These are phyloP conservation scores for Python bivittatus DNA, from an alignment of 2,113 vertebrate genomes.

Conservation along the genomic window DNA sequence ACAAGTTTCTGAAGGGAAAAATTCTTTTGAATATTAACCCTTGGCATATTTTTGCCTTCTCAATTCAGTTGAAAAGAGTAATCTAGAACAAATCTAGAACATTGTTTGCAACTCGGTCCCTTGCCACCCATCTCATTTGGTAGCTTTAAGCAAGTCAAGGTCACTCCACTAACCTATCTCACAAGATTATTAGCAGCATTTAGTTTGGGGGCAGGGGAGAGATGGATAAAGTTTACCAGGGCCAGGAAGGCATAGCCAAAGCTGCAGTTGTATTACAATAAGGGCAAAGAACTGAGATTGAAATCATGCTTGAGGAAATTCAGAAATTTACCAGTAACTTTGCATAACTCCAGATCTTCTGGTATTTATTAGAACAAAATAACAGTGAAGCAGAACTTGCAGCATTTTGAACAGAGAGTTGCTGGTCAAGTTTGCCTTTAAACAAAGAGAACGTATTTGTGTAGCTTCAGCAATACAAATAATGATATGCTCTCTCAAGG, in stretches of 20 bases:
- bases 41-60: neutral
- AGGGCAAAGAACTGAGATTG: neutral
- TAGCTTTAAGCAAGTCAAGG: neutral
- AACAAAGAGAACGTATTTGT: neutral
- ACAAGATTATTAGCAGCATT: neutral
- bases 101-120: neutral
- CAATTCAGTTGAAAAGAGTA: neutral
- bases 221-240: neutral
- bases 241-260: neutral
- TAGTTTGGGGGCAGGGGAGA: no score
- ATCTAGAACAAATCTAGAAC: neutral
- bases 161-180: neutral
- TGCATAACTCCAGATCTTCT: neutral
- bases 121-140: neutral
- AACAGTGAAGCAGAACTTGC: neutral
- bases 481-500: neutral
- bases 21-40: slow-evolving; percentile 5
- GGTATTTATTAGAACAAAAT: neutral
- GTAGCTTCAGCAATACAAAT: neutral
- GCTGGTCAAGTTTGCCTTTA: neutral
- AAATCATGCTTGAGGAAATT: neutral
- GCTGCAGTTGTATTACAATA: neutral
- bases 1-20: slow-evolving; percentile 33
- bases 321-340: neutral
- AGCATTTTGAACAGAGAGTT: neutral